Conservation (phyloP, 2,113 vertebrate species). For the Cyanocitta stelleri region DNA sequence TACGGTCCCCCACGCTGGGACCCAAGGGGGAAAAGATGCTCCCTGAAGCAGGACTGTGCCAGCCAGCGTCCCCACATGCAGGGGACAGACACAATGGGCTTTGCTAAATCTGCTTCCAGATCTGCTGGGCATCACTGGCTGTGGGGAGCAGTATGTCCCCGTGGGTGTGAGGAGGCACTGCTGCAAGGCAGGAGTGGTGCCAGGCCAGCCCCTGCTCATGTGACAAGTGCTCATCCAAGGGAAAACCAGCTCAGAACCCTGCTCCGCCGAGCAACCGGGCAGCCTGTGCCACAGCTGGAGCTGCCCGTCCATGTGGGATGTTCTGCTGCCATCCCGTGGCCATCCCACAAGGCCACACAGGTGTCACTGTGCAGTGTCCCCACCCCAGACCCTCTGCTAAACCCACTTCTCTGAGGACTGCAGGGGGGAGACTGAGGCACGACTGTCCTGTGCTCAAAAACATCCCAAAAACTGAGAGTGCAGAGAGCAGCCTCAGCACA, state of each 20-base stretch:
- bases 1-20: rapidly evolving
- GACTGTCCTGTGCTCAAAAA: not conserved
- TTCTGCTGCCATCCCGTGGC: slow-evolving; percentile 47
- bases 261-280: not conserved
- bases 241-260: not conserved
- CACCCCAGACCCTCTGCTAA: not conserved
- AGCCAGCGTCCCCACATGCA: rapidly evolving
- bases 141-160: not conserved
- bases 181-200: not conserved
- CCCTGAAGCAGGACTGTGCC: not conserved
- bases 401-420: rapidly evolving
- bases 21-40: rapidly evolving
- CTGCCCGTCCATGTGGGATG: not conserved
- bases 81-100: rapidly evolving
- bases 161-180: not conserved
- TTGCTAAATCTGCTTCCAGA: not conserved
- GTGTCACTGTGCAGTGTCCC: not conserved
- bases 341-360: not conserved
- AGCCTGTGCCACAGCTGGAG: rapidly evolving
- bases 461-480: not conserved
- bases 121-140: not conserved
- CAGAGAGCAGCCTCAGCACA: rapidly evolving
- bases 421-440: not conserved
- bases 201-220: not conserved
- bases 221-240: not conserved